phyloP scores from a whole-genome alignment of 2,797 vertebrate genomes.

The Phyllotis vaccarum region DNA sequence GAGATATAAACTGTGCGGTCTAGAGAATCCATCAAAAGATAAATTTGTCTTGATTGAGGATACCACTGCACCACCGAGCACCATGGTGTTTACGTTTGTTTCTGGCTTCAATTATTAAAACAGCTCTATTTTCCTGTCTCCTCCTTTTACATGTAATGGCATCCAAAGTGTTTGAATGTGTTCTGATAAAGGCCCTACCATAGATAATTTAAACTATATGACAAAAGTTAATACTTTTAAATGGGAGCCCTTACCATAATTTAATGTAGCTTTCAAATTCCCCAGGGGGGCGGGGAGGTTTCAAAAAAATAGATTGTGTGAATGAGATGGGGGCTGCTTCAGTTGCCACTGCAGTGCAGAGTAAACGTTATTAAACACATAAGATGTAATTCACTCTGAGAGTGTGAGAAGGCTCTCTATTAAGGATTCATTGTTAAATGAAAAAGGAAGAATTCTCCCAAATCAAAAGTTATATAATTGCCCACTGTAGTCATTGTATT shows the following conservation, averaged over 20 bases:
- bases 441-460: constrained; percentile 50
- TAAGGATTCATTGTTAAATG: constrained; percentile 42
- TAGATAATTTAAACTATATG: not conserved
- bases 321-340: not conserved
- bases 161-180: not conserved
- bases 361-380: constrained; percentile 60
- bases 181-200: not conserved
- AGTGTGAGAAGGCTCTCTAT: constrained; percentile 53
- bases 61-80: not conserved
- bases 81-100: not conserved
- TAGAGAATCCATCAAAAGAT: constrained; percentile 58
- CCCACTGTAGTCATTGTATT: constrained; percentile 4
- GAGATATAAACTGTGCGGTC: not conserved
- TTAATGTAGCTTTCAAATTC: constrained; percentile 12
- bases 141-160: not conserved
- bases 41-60: not conserved
- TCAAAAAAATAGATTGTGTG: constrained; percentile 50
- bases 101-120: constrained; percentile 54
- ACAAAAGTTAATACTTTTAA: constrained; percentile 30
- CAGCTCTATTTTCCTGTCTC: constrained; percentile 15
- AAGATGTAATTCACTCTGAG: constrained; percentile 38
- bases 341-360: constrained; percentile 22
- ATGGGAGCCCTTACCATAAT: constrained; percentile 12
- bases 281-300: not conserved
- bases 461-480: constrained; percentile 16